Evolutionary conservation across 2,888 invertebrate species (phyloP), one percentile per base, ranked within the genome.

Genomic region (Adela reaumurella): DNA sequence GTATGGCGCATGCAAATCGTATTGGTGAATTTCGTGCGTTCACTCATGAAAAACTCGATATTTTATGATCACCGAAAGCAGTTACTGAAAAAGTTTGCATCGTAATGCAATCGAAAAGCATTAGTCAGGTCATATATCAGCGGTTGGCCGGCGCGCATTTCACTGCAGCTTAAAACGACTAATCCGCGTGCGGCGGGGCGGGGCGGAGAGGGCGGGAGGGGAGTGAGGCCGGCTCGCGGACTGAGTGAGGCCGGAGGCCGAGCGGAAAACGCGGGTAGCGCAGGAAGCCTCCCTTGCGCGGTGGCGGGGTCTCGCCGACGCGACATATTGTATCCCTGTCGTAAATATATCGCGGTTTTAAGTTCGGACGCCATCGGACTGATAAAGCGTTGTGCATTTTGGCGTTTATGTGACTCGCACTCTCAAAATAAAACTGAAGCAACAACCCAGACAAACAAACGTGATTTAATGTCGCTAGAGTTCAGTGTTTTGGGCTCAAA

Each of bases 11-110:
- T n/a, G 35, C n/a, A 14, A 35, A 35, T 14, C n/a, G 35, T 35
- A 11, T 35, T 35, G 35, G 35, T 35, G 35, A 35, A 35, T 35
- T 35, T 14, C 6, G 14, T 3, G 35, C 35, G 14, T 35, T 11
- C 35, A 35, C 3, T 35, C 35, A 14, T 35, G 35, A 35, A 35
- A 35, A 35, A 35, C 35, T 35, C 17, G 19, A 50, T 50, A 50
- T 46, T 50, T 47, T 20, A 20, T 19, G 46, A 48, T 29, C 46
- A 46, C 42, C 45, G 45, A 49, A 45, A 60, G 62, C 66, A 64
- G 70, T 68, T 74, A 67, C 70, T 74, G 72, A 73, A 76, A 77
- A 77, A 77, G 68, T 74, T 76, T 70, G 69, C 71, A 69, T 73
- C 70, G 74, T 73, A 74, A 73, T 71, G 73, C 74, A 70, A 73